phyloP scores from a whole-genome alignment of 2,888 invertebrate species.

The Druceiella hillmani region DNA sequence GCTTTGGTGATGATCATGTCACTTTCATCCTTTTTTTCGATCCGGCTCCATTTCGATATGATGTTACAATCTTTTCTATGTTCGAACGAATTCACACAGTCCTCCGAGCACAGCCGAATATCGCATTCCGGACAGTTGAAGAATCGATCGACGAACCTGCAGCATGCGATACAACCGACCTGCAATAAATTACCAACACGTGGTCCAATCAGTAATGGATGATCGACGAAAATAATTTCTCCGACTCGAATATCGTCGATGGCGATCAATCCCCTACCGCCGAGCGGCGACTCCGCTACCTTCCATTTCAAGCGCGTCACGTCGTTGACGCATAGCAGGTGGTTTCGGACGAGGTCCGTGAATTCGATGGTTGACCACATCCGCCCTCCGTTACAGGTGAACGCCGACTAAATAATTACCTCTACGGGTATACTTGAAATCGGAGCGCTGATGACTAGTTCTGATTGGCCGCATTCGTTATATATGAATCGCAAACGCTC shows the following conservation, averaged over 20 bases:
- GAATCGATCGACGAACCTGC: slow-evolving; percentile 39
- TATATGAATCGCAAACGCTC: no score
- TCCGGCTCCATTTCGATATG: slow-evolving; percentile 50
- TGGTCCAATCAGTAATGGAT: slow-evolving; percentile 65
- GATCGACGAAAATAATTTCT: slow-evolving; percentile 66
- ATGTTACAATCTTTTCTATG: slow-evolving; percentile 63
- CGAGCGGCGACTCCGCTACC: slow-evolving; percentile 53
- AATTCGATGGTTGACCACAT: no score
- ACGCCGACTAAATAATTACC: no score
- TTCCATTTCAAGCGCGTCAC: no score
- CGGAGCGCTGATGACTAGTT: no score
- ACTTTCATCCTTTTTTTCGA: slow-evolving; percentile 33
- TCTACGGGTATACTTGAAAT: no score
- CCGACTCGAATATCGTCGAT: slow-evolving; percentile 59
- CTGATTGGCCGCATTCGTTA: no score
- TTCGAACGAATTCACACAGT: slow-evolving; percentile 52
- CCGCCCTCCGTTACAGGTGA: no score
- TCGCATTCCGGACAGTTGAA: slow-evolving; percentile 60
- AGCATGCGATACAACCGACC: slow-evolving; percentile 62
- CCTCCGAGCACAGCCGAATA: slow-evolving; percentile 61
- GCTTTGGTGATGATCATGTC: slow-evolving; percentile 36
- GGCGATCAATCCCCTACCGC: slow-evolving; percentile 70
- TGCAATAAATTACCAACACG: slow-evolving; percentile 50
- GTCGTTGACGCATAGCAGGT: no score
- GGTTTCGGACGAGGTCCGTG: no score